Evolutionary conservation across 2,797 vertebrate genomes (phyloP), one percentile per base, ranked within the genome.

Genomic region (Anas bernieri): DNA sequence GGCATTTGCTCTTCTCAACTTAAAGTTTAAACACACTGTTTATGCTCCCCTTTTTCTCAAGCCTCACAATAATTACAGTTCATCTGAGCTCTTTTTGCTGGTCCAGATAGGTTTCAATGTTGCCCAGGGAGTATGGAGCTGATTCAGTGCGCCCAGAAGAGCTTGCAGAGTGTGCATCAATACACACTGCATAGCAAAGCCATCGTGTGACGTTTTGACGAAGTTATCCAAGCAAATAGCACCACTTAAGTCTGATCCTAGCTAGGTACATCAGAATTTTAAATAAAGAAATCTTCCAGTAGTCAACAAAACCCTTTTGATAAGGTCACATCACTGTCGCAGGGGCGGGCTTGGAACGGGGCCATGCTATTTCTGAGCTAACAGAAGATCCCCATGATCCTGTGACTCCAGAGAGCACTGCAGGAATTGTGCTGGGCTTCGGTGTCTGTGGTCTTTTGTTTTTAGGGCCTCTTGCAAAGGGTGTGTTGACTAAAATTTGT

Each of bases 291-390:
- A 45, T 83, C 74, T 79, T 90, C 37, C 67, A 72, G 45, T 15
- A 72, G 89, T 96, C 95, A 95, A 90, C 94, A 83, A 84, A 94
- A 88, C 82, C 77, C 86, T 84, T 63, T 82, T 74, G 88, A 46
- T 92, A 94, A 91, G 92, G 94, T 96, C 94, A 90, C 61, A 58
- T 70, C 90, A 26, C 58, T 88, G 79, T 90, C 5, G 2, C 75
- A 86, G 83, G 72, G 84, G 2, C 83, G 86, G 61, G 48, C 48
- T 80, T 94, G 93, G 95, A 92, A 63, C 1, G 3, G 21, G 45
- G 87, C 95, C 87, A 31, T 9, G 77, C 92, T 95, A 74, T 91
- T 91, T 96, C 88, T 91, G 90, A 93, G 70, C 87, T 45, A 68
- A 54, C 28, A 92, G 85, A 92, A 86, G 80, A 68, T 63, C 61